Evolutionary conservation across 2,888 invertebrate genomes (phyloP).

Genomic region (Erebia epiphron): DNA sequence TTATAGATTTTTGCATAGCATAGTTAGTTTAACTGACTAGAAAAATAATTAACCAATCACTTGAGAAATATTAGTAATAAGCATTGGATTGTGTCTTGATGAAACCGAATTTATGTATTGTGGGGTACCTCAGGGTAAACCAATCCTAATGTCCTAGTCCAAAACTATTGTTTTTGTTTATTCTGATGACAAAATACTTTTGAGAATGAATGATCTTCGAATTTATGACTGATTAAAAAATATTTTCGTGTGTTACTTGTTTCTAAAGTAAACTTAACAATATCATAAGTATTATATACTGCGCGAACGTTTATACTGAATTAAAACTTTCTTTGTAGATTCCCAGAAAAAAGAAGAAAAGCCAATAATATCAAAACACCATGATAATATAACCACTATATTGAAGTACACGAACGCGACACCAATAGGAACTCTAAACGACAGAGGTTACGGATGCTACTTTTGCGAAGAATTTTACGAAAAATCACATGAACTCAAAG

Average conservation of each 20-base stretch:
- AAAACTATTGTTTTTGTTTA: background rate
- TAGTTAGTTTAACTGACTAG: too few species aligned
- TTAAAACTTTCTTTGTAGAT: background rate
- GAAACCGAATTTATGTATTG: background rate
- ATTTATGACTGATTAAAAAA: background rate
- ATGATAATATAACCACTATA: conserved; percentile 42
- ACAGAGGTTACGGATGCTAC: conserved; percentile 45
- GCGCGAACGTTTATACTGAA: background rate
- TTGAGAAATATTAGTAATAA: too few species aligned
- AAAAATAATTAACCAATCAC: too few species aligned
- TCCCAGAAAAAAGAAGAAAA: conserved; percentile 13
- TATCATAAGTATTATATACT: background rate
- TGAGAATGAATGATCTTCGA: background rate
- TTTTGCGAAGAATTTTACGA: conserved; percentile 44
- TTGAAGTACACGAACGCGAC: conserved; percentile 21
- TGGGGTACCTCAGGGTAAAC: background rate
- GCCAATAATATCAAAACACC: conserved; percentile 32
- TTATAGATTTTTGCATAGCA: too few species aligned
- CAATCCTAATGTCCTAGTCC: background rate
- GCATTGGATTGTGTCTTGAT: too few species aligned
- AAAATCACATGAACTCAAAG: conserved; percentile 44
- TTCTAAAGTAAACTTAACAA: background rate
- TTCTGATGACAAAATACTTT: too few species aligned
- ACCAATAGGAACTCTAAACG: conserved; percentile 12
- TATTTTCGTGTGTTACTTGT: background rate